Conservation (phyloP, 2,797 vertebrate genomes). For the Natrix natrix region DNA sequence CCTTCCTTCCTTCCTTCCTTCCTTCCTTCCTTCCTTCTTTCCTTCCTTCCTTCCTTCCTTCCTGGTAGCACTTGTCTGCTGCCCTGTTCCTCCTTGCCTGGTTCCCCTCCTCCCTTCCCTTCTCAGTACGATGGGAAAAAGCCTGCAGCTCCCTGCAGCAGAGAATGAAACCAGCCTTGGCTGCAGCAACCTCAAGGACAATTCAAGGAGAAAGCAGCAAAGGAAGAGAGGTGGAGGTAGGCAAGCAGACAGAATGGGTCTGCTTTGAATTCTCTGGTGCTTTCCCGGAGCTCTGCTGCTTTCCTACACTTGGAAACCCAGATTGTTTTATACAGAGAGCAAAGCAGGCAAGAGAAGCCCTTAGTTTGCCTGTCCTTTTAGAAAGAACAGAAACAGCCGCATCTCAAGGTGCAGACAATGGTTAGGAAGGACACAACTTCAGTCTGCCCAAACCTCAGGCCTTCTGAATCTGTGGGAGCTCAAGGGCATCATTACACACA, state of each 20-base stretch:
- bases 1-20: not conserved
- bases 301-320: not conserved
- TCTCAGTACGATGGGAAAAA: not conserved
- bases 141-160: slow-evolving; percentile 24
- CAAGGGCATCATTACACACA: not conserved
- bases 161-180: not conserved
- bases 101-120: not conserved
- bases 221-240: slow-evolving; percentile 3
- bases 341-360: not conserved
- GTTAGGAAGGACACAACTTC: not conserved
- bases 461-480: not conserved
- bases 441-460: not conserved
- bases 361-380: not conserved
- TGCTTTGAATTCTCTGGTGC: not conserved
- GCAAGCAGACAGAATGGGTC: not conserved
- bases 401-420: not conserved
- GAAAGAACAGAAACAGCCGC: not conserved
- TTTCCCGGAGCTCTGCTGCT: not conserved
- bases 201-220: slow-evolving; percentile 22
- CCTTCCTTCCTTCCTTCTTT: not conserved
- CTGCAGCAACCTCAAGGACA: slow-evolving; percentile 29
- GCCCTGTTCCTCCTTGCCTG: slow-evolving; percentile 1
- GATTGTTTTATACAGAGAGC: too few species aligned
- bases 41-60: too few species aligned
- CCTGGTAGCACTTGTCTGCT: not conserved